Evolutionary conservation across 2,797 vertebrate genomes (phyloP), one percentile per base, ranked within the genome.

Genomic region (Champsocephalus esox): DNA sequence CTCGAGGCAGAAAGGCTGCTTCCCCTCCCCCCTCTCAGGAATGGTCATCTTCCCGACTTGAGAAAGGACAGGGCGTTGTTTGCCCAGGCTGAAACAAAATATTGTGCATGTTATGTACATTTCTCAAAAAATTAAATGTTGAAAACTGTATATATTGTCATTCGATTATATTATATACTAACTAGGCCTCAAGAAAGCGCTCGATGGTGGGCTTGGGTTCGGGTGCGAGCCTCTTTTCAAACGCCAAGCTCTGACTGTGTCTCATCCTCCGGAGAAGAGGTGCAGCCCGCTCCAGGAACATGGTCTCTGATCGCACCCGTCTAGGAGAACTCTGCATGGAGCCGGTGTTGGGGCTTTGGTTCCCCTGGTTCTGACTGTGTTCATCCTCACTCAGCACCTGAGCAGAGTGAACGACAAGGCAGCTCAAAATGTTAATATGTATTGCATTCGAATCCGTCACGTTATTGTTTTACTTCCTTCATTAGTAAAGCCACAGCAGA

Each of bases 121-220:
- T 66, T 78, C 38, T 63, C 0, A 0, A 7, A n/a, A 58, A 49
- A 46, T 9, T 8, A 3, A 17, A 19, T 51, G 46, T 13, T 50
- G 10, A 24, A 24, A 9, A 44, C 43, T 9, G 12, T 17, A 60
- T 45, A 24, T 16, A 5, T 13, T 11, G 17, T 12, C 41, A 68
- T n/a, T 11, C 34, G 1, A 12, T 16, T 28, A 28, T n/a, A 16
- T 0, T 3, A 21, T 46, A 32, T 55, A 94, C 93, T 94, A 91
- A 99, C 98, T 97, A 99, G 66, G 96, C 95, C 83, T 98, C 97
- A 24, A 99, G 94, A 92, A 99, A 98, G 88, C 97, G 98, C 70
- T 99, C 97, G 0, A 98, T 94, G 75, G 97, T 97, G n/a, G 98
- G 97, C 85, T 99, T 99, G 75, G 98, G 94, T 83, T 99, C 98